Conservation (phyloP, 2,797 vertebrate genomes). For the Neomorphus geoffroyi region DNA sequence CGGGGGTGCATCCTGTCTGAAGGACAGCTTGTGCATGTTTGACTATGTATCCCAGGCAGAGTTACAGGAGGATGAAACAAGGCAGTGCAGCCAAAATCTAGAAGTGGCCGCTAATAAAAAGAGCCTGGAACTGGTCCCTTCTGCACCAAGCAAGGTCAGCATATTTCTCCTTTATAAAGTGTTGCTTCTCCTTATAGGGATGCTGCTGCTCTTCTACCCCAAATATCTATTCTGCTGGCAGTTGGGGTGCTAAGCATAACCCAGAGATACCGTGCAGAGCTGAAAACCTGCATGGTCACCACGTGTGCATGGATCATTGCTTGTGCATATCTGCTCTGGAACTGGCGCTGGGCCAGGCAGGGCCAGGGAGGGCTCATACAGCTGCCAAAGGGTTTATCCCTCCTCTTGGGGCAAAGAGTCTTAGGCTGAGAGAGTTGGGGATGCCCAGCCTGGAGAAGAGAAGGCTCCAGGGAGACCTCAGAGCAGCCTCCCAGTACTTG, state of each 20-base stretch:
- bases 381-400: background rate
- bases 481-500: too few relatives aligned
- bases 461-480: too few relatives aligned
- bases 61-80: background rate
- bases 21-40: background rate
- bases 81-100: background rate
- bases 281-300: background rate
- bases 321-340: background rate
- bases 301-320: accelerated
- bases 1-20: background rate
- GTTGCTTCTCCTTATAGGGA: accelerated
- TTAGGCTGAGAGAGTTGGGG: background rate
- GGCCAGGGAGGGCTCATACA: accelerated
- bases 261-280: background rate
- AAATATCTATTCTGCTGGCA: background rate
- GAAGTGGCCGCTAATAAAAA: background rate
- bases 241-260: background rate
- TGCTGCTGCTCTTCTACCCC: background rate
- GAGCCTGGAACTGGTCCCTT: background rate
- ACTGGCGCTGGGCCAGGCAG: background rate
- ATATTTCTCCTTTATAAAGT: background rate
- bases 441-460: too few relatives aligned
- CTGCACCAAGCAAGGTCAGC: background rate
- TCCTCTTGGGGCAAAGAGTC: background rate
- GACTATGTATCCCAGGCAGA: background rate